Conservation (phyloP, 2,113 vertebrate species). For the Burhinus oedicnemus region DNA sequence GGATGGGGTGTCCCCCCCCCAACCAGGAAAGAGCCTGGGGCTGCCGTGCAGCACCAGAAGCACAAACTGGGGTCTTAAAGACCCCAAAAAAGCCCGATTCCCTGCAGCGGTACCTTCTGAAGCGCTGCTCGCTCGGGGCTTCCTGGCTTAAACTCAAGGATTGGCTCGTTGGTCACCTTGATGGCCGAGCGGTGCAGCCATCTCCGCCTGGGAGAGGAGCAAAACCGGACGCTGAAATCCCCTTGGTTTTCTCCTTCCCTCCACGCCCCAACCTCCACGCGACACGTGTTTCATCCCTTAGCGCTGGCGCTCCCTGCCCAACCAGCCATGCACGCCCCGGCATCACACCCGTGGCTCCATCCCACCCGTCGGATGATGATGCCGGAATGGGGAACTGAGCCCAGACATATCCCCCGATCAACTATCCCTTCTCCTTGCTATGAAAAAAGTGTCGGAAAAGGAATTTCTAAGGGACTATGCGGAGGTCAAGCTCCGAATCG, state of each 20-base stretch:
- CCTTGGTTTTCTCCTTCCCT: fast-evolving
- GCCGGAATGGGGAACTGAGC: neutral
- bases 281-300: fast-evolving
- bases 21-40: neutral
- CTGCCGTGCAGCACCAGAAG: neutral
- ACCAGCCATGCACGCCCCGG: fast-evolving
- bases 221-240: fast-evolving
- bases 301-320: neutral
- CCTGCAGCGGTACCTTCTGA: conserved; percentile 74
- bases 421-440: fast-evolving
- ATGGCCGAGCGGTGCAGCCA: conserved; percentile 72
- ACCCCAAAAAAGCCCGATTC: fast-evolving
- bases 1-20: fast-evolving
- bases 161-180: conserved; percentile 89
- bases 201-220: conserved; percentile 69
- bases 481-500: neutral
- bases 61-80: neutral
- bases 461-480: fast-evolving
- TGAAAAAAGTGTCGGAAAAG: neutral
- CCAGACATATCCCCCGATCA: fast-evolving
- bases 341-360: neutral
- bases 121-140: conserved; percentile 83
- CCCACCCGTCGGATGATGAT: fast-evolving
- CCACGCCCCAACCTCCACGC: fast-evolving
- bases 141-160: conserved; percentile 83